phyloP scores from a whole-genome alignment of 2,888 invertebrate genomes.

The Lasioglossum marginatum region DNA sequence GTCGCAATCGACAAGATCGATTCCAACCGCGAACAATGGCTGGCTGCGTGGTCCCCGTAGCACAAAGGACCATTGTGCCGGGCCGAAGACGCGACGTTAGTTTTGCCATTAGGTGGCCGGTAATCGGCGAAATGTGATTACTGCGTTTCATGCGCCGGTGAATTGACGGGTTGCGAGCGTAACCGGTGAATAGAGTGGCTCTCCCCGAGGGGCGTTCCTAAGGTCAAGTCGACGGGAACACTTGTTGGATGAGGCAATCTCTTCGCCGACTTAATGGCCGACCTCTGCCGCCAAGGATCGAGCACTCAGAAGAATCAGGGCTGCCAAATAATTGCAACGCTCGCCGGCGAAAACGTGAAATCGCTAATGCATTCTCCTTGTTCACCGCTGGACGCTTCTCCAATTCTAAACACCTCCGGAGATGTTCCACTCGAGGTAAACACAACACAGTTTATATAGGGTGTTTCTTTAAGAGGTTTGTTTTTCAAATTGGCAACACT shows the following conservation, averaged over 20 bases:
- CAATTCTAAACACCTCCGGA: background rate
- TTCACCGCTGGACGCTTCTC: background rate
- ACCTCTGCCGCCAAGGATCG: conserved; percentile 42
- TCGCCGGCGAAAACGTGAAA: background rate
- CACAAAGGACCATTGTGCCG: conserved; percentile 40
- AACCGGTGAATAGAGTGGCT: conserved; percentile 49
- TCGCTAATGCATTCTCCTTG: background rate
- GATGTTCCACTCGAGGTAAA: background rate
- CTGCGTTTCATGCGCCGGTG: conserved; percentile 32
- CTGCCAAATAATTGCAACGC: background rate
- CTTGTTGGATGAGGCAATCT: conserved; percentile 80
- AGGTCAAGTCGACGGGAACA: conserved; percentile 75
- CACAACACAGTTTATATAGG: background rate
- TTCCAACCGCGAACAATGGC: conserved; percentile 28
- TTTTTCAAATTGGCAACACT: too few species aligned
- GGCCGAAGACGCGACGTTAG: conserved; percentile 24
- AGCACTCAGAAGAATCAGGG: background rate
- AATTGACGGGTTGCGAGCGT: conserved; percentile 32
- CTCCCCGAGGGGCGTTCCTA: conserved; percentile 64
- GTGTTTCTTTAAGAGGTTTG: too few species aligned
- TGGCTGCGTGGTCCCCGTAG: background rate
- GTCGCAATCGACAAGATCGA: conserved; percentile 35
- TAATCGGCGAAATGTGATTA: conserved; percentile 52
- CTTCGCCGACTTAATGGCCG: conserved; percentile 62
- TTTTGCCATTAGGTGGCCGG: conserved; percentile 38